A percentile compares a stretch with the other conserved stretches of the same genome.
Evolutionary conservation across 2,797 vertebrate genomes (phyloP).

Genomic region (Coracias cyanogaster): DNA sequence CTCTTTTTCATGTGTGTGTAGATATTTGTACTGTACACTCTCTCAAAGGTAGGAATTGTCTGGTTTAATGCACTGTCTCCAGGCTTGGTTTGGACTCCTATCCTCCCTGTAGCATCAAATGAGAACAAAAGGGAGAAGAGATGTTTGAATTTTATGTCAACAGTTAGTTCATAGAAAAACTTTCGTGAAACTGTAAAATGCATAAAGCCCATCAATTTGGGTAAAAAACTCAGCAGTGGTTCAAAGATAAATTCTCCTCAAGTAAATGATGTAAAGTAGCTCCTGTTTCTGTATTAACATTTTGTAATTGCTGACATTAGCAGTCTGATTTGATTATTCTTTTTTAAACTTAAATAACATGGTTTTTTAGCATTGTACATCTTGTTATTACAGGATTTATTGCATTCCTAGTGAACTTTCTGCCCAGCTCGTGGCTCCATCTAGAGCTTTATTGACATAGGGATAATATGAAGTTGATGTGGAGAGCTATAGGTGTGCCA

Average conservation of each 20-base stretch:
- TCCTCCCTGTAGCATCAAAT: not conserved
- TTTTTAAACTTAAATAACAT: not conserved
- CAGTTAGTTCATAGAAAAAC: not conserved
- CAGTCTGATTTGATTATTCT: not conserved
- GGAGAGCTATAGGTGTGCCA: not conserved
- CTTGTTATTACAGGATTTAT: not conserved
- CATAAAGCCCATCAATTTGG: not conserved
- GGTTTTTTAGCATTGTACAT: not conserved
- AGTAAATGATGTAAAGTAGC: not conserved
- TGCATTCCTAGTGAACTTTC: not conserved
- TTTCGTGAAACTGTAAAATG: not conserved
- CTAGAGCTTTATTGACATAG: not conserved
- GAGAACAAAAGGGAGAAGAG: not conserved
- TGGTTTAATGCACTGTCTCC: not conserved
- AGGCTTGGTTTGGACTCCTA: not conserved
- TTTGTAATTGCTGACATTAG: not conserved
- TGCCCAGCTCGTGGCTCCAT: not conserved
- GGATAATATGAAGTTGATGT: not conserved
- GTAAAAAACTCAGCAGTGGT: not conserved
- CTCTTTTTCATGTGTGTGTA: not conserved
- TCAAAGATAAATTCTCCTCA: not conserved
- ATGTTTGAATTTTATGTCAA: not conserved
- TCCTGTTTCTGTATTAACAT: not conserved
- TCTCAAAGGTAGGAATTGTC: not conserved
- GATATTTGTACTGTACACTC: not conserved